Evolutionary conservation across 2,888 invertebrate species (phyloP).

Genomic region (Hyposoter dolosus): DNA sequence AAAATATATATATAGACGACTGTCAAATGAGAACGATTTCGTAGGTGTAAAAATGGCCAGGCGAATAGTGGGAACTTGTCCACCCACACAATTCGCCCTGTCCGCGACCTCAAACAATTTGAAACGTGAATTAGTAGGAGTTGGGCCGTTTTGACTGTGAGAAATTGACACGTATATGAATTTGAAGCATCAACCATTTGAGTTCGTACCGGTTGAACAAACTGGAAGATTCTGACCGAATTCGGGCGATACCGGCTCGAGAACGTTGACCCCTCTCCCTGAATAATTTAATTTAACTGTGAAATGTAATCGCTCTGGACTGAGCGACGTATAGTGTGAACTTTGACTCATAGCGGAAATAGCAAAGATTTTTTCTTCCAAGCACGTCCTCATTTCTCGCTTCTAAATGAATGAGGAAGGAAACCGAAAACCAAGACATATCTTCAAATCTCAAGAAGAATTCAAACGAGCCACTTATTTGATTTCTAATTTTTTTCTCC

Average conservation of each 20-base stretch:
- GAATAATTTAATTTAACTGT: constrained; percentile 38
- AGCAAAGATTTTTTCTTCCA: background rate
- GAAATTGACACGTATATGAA: background rate
- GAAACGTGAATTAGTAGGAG: background rate
- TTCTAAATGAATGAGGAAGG: background rate
- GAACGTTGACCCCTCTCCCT: constrained; percentile 22
- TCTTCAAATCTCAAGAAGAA: background rate
- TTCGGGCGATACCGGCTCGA: constrained; percentile 32
- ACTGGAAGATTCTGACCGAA: constrained; percentile 49
- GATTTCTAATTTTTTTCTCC: background rate
- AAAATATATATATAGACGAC: constrained; percentile 6
- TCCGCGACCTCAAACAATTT: background rate
- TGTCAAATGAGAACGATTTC: background rate
- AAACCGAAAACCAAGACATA: background rate
- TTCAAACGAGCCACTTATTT: background rate
- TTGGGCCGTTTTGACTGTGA: constrained; percentile 3
- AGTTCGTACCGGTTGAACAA: constrained; percentile 47
- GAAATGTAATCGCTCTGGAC: constrained; percentile 9
- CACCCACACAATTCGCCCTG: background rate
- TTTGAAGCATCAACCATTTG: constrained; percentile 39
- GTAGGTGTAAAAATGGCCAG: constrained; percentile 16
- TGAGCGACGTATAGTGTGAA: constrained; percentile 14
- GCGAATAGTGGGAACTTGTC: background rate
- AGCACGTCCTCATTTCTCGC: background rate
- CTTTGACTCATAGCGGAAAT: constrained; percentile 34